Conservation (phyloP, 2,113 vertebrate species). For the Cacatua alba region DNA sequence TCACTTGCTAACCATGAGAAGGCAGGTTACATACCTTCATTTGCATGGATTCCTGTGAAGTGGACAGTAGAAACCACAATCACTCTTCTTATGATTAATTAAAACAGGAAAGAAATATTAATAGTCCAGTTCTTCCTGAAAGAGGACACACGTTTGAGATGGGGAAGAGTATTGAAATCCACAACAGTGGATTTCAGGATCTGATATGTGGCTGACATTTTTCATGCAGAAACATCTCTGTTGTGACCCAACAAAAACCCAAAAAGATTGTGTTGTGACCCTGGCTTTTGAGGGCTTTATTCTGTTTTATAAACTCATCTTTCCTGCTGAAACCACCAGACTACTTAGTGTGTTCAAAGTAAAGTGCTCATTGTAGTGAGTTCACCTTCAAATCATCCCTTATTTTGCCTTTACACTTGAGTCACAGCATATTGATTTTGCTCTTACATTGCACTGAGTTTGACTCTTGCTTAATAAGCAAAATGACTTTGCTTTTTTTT, state of each 20-base stretch:
- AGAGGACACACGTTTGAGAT: background rate
- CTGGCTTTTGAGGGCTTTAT: background rate
- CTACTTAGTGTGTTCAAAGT: slow-evolving; percentile 1
- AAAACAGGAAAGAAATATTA: background rate
- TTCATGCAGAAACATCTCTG: background rate
- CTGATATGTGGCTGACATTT: background rate
- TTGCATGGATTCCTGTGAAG: background rate
- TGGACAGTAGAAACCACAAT: background rate
- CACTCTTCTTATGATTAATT: background rate
- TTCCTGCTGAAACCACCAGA: background rate
- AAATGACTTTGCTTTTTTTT: slow-evolving; percentile 46
- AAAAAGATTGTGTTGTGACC: background rate
- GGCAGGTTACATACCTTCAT: background rate
- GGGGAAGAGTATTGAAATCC: background rate
- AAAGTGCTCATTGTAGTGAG: background rate
- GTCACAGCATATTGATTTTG: slow-evolving; percentile 18
- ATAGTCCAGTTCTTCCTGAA: background rate
- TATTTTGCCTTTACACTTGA: slow-evolving; percentile 38
- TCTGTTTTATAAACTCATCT: background rate
- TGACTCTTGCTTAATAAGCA: slow-evolving; percentile 28
- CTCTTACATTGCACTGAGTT: background rate
- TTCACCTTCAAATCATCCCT: slow-evolving; percentile 25
- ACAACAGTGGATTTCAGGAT: background rate
- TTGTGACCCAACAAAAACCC: background rate
- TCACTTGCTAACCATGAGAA: background rate